Conservation (phyloP, 2,888 invertebrate species). For the Trachelus stipa region DNA sequence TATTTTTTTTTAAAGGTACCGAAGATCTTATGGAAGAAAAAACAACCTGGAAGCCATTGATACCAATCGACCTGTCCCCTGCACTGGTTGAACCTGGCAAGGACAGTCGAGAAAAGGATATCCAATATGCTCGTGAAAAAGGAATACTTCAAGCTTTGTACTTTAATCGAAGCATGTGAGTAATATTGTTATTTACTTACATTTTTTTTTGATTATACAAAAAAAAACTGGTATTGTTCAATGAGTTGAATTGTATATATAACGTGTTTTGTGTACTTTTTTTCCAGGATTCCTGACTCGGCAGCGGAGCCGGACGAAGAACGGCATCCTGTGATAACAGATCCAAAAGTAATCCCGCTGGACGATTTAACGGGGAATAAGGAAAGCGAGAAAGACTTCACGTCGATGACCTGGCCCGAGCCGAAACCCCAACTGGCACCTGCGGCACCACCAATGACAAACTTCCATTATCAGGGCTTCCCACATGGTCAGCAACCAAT, state of each 20-base stretch:
- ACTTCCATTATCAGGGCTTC: conserved; percentile 56
- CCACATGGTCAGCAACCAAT: conserved; percentile 52
- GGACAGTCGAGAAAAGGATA: conserved; percentile 87
- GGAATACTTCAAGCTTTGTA: conserved; percentile 85
- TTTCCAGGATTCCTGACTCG: conserved; percentile 81
- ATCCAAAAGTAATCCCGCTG: conserved; percentile 86
- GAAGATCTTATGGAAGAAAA: conserved; percentile 87
- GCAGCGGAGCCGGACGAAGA: conserved; percentile 89
- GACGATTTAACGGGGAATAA: conserved; percentile 89
- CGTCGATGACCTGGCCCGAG: conserved; percentile 85
- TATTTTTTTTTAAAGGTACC: conserved; percentile 38
- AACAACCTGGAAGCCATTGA: conserved; percentile 80
- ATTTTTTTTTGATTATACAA: neutral
- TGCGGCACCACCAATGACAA: conserved; percentile 38
- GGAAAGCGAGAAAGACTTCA: conserved; percentile 83
- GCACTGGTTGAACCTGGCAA: conserved; percentile 77
- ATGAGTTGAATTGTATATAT: neutral
- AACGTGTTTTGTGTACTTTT: neutral
- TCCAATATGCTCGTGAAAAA: conserved; percentile 89
- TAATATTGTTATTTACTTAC: conserved; percentile 13
- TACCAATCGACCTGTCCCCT: conserved; percentile 77
- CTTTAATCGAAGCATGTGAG: conserved; percentile 78
- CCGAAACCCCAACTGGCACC: conserved; percentile 77
- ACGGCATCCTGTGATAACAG: conserved; percentile 76
- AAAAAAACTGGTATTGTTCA: neutral